Evolutionary conservation across 2,888 invertebrate species (phyloP).

Genomic region (Xestia c-nigrum): DNA sequence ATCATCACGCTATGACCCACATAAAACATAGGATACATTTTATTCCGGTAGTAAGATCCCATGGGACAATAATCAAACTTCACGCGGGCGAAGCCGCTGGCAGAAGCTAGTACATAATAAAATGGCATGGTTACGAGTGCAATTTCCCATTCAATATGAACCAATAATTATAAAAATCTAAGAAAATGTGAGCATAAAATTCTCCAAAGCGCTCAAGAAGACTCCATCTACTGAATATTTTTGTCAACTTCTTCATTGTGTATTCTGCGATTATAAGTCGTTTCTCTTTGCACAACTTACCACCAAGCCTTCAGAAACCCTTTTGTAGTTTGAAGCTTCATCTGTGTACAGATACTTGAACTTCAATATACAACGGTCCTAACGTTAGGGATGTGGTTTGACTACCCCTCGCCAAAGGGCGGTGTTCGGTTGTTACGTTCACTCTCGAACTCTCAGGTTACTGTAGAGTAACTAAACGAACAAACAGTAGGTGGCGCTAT

Average conservation of each 20-base stretch:
- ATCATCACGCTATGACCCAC: no score
- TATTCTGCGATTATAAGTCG: not conserved
- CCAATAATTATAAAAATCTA: not conserved
- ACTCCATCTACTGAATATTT: conserved; percentile 21
- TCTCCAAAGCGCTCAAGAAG: no score
- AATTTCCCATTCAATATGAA: not conserved
- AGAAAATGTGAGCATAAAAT: not conserved
- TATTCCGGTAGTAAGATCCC: no score
- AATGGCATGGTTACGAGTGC: not conserved
- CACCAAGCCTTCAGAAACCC: not conserved
- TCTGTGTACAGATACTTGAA: conserved; percentile 16
- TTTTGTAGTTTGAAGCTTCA: conserved; percentile 1
- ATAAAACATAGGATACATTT: no score
- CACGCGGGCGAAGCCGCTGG: no score
- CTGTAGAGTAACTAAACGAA: not conserved
- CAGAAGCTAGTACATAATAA: no score
- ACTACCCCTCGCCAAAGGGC: conserved; percentile 30
- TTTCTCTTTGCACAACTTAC: not conserved
- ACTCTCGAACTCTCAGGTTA: no score
- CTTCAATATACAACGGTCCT: not conserved
- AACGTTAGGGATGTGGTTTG: not conserved
- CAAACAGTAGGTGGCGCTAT: conserved; percentile 23
- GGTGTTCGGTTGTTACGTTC: not conserved
- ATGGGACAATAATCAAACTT: no score
- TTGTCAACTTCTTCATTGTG: not conserved